Base-by-base conservation (phyloP, 2,888 invertebrate species). In the Macrophya alboannulata region DNA sequence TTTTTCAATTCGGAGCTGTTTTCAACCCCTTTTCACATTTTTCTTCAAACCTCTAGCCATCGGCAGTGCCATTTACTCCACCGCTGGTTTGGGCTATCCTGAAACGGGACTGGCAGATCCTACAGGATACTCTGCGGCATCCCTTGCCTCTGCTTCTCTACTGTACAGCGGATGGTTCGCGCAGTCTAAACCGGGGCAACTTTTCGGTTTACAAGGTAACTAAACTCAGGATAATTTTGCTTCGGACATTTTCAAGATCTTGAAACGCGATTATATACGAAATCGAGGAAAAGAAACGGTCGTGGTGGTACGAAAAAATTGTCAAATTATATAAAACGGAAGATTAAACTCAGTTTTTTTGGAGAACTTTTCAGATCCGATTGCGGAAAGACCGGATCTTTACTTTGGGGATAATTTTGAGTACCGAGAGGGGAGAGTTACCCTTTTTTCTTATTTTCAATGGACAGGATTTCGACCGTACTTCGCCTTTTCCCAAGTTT, bases 191-290 rank as follows among this genome's bases (percentile, higher is more conserved):
- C 90, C 94, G 45, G 93, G 93, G 85, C 95, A 95, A 87, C 92
- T 96, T 74, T 95, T 96, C 89, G 95, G 95, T 87, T 92, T 96
- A 65, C 96, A 96, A 95, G 96, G 96, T 96, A 94, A 93, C 89
- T 89, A 71, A 12, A 6, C 21, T 25, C 1, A n/a, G 0, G 48
- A 21, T 31, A 31, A 31, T 31, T 31, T 48, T 76, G 15, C 8
- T n/a, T n/a, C 9, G 10, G 21, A 10, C 17, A 17, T 15, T 37
- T 37, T 5, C 21, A 21, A 45, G n/a, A 21, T 43, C 5, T 68
- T 31, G 31, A 68, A 15, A 62, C 21, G 10, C 4, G 48, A 48
- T 48, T 48, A 1, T 48, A 1, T 12, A 48, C 48, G 48, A 48
- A 31, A 31, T 2, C 31, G 31, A 31, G 31, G 31, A 31, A 31